A percentile compares a stretch with the other conserved stretches of the same genome.
Evolutionary conservation across 2,113 vertebrate species (phyloP).

Genomic region (Platichthys flesus): DNA sequence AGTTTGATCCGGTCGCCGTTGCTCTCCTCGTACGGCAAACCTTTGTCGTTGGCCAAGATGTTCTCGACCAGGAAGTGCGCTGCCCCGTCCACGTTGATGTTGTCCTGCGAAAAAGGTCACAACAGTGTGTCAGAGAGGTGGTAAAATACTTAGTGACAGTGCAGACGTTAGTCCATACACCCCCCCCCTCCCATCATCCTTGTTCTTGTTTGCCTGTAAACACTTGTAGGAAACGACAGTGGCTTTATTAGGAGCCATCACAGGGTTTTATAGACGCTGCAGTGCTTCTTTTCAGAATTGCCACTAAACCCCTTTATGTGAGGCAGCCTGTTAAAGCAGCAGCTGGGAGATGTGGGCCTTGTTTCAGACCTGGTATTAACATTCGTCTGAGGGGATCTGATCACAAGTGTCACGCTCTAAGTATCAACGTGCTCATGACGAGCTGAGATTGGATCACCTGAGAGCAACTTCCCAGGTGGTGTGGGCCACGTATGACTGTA

Average conservation of each 20-base stretch:
- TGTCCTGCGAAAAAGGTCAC: slow-evolving; percentile 86
- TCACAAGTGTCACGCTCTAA: too few species aligned
- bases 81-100: slow-evolving; percentile 96
- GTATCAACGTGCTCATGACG: too few species aligned
- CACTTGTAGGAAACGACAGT: not conserved
- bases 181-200: not conserved
- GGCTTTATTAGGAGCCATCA: not conserved
- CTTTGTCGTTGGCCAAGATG: slow-evolving; percentile 91
- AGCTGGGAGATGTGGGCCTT: not conserved
- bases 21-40: slow-evolving; percentile 89
- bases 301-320: slow-evolving; percentile 15
- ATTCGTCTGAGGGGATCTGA: not conserved
- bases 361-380: not conserved
- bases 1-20: slow-evolving; percentile 90
- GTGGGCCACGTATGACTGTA: too few species aligned
- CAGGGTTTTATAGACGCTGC: not conserved
- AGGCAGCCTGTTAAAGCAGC: slow-evolving; percentile 7
- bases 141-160: not conserved
- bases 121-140: slow-evolving; percentile 22
- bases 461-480: too few species aligned
- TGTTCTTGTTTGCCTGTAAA: not conserved
- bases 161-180: not conserved
- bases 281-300: not conserved
- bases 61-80: slow-evolving; percentile 95
- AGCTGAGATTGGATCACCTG: too few species aligned